A percentile compares a stretch with the other conserved stretches of the same genome.
These are phyloP conservation scores for Stomatorhinus walkeri DNA, from an alignment of 2,797 vertebrate genomes.

Conservation along the genomic window DNA sequence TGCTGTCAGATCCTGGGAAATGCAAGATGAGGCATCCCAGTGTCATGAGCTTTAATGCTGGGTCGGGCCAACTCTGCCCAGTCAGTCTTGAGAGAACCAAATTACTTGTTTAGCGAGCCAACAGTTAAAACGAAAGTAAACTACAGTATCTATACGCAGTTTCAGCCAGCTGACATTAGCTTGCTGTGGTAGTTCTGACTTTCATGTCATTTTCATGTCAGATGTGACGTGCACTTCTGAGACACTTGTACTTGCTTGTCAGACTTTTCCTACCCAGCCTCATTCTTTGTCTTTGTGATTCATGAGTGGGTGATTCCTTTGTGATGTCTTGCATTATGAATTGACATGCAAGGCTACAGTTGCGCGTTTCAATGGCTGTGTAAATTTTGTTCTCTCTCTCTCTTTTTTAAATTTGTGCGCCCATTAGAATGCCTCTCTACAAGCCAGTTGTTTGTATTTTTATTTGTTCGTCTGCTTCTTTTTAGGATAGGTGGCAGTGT, in stretches of 20 bases:
- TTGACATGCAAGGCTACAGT: neutral
- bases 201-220: neutral
- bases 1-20: neutral
- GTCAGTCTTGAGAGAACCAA: neutral
- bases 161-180: neutral
- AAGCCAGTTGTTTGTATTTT: neutral
- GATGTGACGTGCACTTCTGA: neutral
- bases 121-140: neutral
- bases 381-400: neutral
- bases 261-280: neutral
- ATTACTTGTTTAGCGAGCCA: neutral
- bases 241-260: neutral
- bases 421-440: neutral
- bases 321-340: constrained; percentile 7
- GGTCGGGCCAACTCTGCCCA: neutral
- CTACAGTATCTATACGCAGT: neutral
- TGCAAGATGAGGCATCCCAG: neutral
- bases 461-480: neutral
- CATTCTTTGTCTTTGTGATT: neutral
- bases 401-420: neutral
- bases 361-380: neutral
- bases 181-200: neutral
- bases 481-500: neutral
- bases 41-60: neutral
- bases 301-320: neutral